Evolutionary conservation across 2,113 vertebrate species (phyloP).

Genomic region (Anolis carolinensis): DNA sequence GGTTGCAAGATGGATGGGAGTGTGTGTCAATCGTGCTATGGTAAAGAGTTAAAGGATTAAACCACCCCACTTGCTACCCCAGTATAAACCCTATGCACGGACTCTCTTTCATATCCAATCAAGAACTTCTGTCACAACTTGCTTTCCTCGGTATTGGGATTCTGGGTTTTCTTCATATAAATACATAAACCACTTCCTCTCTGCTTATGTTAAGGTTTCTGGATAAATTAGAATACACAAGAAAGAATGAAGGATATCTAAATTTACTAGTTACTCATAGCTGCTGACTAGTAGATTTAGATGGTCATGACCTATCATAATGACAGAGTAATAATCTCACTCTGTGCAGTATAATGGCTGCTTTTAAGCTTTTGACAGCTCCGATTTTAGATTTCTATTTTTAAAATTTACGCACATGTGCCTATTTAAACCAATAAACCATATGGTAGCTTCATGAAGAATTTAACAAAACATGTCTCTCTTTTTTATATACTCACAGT

Average conservation of each 20-base stretch:
- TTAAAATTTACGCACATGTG: conserved; percentile 19
- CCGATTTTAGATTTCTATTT: conserved; percentile 24
- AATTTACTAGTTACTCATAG: neutral
- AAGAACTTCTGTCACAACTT: neutral
- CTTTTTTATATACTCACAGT: conserved; percentile 56
- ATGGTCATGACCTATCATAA: neutral
- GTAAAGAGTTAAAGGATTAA: neutral
- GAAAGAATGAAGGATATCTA: neutral
- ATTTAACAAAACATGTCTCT: conserved; percentile 45
- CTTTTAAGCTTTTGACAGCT: conserved; percentile 36
- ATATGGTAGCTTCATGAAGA: conserved; percentile 40
- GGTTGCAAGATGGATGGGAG: no score
- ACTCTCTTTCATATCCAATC: no score
- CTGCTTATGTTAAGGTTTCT: neutral
- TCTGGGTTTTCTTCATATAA: neutral
- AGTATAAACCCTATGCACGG: neutral
- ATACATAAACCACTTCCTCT: neutral
- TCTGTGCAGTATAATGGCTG: neutral
- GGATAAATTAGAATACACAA: neutral
- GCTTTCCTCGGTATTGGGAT: neutral
- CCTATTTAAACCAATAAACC: conserved; percentile 54
- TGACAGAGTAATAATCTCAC: neutral
- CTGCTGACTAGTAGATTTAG: no score
- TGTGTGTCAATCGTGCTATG: neutral
- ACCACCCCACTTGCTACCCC: neutral